phyloP scores from a whole-genome alignment of 2,113 vertebrate species.

The Plestiodon gilberti region DNA sequence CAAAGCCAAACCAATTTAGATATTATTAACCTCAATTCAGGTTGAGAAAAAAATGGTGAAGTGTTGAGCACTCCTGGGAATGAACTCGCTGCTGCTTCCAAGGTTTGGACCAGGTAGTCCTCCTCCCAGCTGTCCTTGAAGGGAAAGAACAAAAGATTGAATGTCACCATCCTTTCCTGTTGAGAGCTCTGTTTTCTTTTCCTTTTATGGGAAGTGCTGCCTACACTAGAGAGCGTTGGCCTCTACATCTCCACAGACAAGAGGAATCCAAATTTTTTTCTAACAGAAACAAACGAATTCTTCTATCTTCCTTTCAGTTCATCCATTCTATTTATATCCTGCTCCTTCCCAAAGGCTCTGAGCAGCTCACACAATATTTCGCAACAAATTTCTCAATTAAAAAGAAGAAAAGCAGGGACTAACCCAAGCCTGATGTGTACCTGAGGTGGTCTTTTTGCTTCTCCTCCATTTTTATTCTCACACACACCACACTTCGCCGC shows the following conservation, averaged over 20 bases:
- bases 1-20: constrained; percentile 9
- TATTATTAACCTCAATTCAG: background rate
- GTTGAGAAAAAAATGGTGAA: background rate
- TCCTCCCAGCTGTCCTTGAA: constrained; percentile 2
- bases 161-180: background rate
- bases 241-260: background rate
- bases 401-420: too few relatives aligned
- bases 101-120: background rate
- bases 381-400: too few relatives aligned
- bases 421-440: too few relatives aligned
- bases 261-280: background rate
- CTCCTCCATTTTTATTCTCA: too few relatives aligned
- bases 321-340: background rate
- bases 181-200: background rate
- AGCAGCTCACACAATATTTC: background rate
- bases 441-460: too few relatives aligned
- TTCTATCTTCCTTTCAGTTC: background rate
- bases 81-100: background rate
- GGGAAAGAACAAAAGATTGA: background rate
- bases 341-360: background rate
- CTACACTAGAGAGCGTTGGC: background rate
- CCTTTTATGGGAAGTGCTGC: background rate
- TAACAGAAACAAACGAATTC: background rate
- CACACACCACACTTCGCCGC: too few relatives aligned
- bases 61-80: background rate